phyloP scores from a whole-genome alignment of 1,140 invertebrate genomes.

The Rhizoglyphus robini region DNA sequence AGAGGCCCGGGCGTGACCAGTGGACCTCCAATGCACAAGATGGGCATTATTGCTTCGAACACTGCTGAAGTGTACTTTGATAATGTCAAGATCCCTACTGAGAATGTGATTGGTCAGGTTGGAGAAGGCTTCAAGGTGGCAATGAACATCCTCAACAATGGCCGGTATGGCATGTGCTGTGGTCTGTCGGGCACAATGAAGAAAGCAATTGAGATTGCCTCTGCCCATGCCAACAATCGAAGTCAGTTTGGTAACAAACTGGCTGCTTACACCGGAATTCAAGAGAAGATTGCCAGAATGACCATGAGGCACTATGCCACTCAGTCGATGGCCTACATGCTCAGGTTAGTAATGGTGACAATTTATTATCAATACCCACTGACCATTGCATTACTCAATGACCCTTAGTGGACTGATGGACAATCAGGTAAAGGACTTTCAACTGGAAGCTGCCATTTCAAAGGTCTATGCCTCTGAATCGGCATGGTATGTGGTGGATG shows the following conservation, averaged over 20 bases:
- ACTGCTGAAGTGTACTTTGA: constrained; percentile 94
- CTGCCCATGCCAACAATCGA: constrained; percentile 74
- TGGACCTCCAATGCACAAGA: constrained; percentile 94
- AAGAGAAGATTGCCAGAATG: constrained; percentile 90
- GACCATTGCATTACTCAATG: too few species aligned
- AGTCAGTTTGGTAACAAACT: constrained; percentile 82
- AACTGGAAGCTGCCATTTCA: constrained; percentile 90
- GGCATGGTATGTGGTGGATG: constrained; percentile 88
- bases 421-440: constrained; percentile 43
- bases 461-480: constrained; percentile 84
- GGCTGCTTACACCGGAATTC: constrained; percentile 70
- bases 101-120: constrained; percentile 83
- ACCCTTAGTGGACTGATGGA: constrained; percentile 43
- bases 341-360: constrained; percentile 44
- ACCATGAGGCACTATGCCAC: constrained; percentile 81
- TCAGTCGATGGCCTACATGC: constrained; percentile 86
- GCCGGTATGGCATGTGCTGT: constrained; percentile 94
- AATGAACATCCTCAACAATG: constrained; percentile 98
- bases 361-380: too few species aligned
- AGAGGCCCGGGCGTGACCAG: constrained; percentile 77
- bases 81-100: constrained; percentile 81
- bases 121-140: constrained; percentile 99
- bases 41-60: constrained; percentile 98
- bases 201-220: constrained; percentile 68
- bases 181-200: constrained; percentile 73